Percentiles rank a stretch among this genome's conserved stretches.
These are phyloP conservation scores for Theocolax elegans DNA, from an alignment of 1,140 invertebrate genomes.

Conservation along the genomic window DNA sequence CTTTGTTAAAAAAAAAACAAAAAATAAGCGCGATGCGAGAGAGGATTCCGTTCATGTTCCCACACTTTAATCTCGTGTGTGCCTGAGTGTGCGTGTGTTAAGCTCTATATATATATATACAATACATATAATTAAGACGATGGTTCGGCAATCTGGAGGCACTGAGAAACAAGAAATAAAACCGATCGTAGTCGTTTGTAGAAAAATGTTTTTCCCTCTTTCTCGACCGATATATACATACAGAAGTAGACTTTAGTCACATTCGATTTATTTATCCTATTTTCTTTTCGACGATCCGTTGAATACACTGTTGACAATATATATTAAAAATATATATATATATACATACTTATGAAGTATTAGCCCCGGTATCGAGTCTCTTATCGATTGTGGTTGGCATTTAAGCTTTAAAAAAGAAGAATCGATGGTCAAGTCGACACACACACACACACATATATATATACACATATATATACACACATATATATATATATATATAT, in stretches of 20 bases:
- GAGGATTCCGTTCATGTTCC: constrained; percentile 13
- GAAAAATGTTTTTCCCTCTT: neutral
- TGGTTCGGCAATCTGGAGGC: neutral
- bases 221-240: neutral
- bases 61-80: constrained; percentile 1
- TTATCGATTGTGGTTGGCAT: constrained; percentile 1
- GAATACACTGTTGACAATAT: constrained; percentile 35
- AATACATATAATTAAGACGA: neutral
- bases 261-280: neutral
- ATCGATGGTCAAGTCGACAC: too few species aligned
- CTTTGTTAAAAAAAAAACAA: neutral
- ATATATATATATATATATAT: neutral
- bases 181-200: neutral
- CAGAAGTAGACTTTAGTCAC: too few species aligned
- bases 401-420: neutral
- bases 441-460: neutral
- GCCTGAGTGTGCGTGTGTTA: neutral
- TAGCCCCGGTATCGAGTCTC: constrained; percentile 8
- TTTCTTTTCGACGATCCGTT: constrained; percentile 3
- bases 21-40: constrained; percentile 28
- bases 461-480: neutral
- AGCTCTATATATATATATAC: neutral
- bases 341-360: constrained; percentile 22
- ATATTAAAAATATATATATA: neutral
- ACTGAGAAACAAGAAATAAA: neutral